Evolutionary conservation across 1,140 invertebrate genomes (phyloP), one percentile per base, ranked within the genome.

Genomic region (Drosophila varians): DNA sequence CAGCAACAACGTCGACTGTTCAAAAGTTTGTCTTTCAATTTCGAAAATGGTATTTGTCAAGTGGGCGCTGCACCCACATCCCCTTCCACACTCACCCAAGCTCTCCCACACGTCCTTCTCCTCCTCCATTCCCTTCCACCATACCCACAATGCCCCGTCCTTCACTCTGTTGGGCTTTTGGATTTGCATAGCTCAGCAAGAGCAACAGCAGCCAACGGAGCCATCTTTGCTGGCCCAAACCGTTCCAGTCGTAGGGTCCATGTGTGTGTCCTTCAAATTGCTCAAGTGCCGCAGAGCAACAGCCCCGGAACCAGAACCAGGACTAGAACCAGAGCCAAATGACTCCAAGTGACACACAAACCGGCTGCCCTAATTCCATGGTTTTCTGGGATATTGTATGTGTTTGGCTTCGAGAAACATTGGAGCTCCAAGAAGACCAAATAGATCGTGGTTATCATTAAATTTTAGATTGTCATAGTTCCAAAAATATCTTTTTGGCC

Each of bases 21-120:
- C 73, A 83, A 90, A 90, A 90, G 88, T 90, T 90, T 90, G 88
- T 90, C 88, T 90, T 90, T 90, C 88, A 90, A 90, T 90, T 90
- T 90, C 77, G 83, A 90, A 90, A 90, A 90, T 90, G 88, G 88
- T 90, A 90, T 90, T 90, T 90, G 88, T 86, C 83, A 77, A 90
- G 88, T 86, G 82, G 82, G 82, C 49, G 82, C 52, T 45, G 16
- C 56, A 49, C 31, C 28, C 62, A 3, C 26, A 12, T 9, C 8
- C 36, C 3, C 18, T 1, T 18, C n/a, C 4, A 9, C 4, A 21
- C 25, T 14, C 12, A 4, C 3, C 25, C 62, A 3, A 18, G 14
- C 7, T 4, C 43, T 3, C 16, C 2, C 18, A 9, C 6, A 7
- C 4, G 18, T 38, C 12, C 16, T 5, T 25, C 7, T n/a, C 12